Evolutionary conservation across 2,888 invertebrate species (phyloP).

Genomic region (Linnaemya vulpina): DNA sequence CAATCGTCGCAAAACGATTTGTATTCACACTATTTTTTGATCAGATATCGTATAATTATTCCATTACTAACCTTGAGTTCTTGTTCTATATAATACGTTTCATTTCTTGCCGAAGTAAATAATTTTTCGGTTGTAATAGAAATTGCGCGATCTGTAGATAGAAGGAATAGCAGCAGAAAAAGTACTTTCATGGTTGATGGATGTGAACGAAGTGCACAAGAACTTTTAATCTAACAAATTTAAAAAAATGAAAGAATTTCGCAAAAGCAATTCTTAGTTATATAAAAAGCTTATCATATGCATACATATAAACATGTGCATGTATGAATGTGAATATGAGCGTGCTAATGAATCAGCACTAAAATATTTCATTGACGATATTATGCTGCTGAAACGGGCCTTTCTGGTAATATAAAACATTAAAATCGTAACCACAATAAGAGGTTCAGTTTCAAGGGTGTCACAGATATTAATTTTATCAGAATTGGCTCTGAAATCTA

Average conservation of each 20-base stretch:
- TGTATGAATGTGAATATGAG: too few relatives aligned
- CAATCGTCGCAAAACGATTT: too few relatives aligned
- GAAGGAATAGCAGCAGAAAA: neutral
- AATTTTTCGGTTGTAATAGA: neutral
- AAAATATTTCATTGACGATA: neutral
- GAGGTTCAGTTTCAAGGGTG: too few relatives aligned
- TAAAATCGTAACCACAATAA: too few relatives aligned
- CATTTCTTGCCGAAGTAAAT: neutral
- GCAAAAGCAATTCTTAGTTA: neutral
- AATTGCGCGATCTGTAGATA: neutral
- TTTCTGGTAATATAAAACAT: neutral
- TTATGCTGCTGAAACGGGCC: neutral
- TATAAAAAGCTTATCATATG: neutral
- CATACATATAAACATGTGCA: neutral
- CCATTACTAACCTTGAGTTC: neutral
- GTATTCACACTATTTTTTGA: too few relatives aligned
- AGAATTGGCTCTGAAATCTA: too few relatives aligned
- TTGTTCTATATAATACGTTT: neutral
- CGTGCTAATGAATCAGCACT: neutral
- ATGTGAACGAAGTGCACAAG: neutral
- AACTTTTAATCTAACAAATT: too few relatives aligned
- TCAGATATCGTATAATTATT: too few relatives aligned
- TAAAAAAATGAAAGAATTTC: too few relatives aligned
- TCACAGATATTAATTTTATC: too few relatives aligned
- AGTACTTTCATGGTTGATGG: neutral